Percentiles rank a stretch among this genome's conserved stretches.
These are phyloP conservation scores for Caradrina clavipalpis DNA, from an alignment of 2,888 invertebrate genomes.

Conservation along the genomic window DNA sequence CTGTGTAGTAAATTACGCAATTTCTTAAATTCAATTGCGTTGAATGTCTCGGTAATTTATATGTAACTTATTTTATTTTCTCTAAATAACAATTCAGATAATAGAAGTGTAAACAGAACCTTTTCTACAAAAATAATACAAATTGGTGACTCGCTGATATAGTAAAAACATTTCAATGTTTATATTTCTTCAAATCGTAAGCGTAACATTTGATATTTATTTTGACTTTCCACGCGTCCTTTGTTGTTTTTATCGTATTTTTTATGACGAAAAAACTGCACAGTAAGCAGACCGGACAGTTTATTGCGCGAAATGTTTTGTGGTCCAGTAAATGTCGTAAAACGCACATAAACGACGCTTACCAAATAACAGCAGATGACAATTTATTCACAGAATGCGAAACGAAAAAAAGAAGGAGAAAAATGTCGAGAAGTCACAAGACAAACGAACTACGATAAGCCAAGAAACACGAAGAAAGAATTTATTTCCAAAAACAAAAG, in stretches of 20 bases:
- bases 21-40: constrained; percentile 19
- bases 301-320: constrained; percentile 54
- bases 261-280: constrained; percentile 37
- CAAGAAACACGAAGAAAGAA: constrained; percentile 45
- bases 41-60: constrained; percentile 11
- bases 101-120: not conserved
- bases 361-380: constrained; percentile 45
- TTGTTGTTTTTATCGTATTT: constrained; percentile 32
- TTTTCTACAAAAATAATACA: not conserved
- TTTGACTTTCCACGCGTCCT: constrained; percentile 18
- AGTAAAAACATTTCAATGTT: not conserved
- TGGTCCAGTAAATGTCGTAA: constrained; percentile 52
- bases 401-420: constrained; percentile 14
- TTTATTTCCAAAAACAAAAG: constrained; percentile 61
- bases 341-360: constrained; percentile 47
- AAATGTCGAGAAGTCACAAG: constrained; percentile 23
- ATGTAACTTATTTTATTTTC: constrained; percentile 11
- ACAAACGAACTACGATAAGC: constrained; percentile 54
- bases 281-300: constrained; percentile 28
- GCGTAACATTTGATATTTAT: constrained; percentile 17
- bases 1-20: constrained; percentile 16
- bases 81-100: constrained; percentile 10
- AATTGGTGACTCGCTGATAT: constrained; percentile 1
- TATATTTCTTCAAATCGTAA: not conserved
- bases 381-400: constrained; percentile 48